A percentile compares a stretch with the other conserved stretches of the same genome.
Evolutionary conservation across 2,888 invertebrate genomes (phyloP).

Genomic region (Cybosia mesomella): DNA sequence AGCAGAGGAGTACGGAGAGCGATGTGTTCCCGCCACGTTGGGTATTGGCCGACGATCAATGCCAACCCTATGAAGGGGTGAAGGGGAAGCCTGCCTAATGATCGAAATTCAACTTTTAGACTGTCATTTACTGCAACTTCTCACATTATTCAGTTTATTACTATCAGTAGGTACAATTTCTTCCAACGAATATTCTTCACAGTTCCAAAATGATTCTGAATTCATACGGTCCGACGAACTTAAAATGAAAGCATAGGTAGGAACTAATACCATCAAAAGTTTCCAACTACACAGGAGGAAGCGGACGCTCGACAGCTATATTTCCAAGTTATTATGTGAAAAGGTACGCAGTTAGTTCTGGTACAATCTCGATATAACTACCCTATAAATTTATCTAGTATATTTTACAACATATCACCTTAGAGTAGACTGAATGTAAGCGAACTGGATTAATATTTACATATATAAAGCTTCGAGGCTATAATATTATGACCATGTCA

Average conservation of each 20-base stretch:
- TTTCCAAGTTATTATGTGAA: conserved; percentile 64
- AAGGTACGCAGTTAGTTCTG: conserved; percentile 56
- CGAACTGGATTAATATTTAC: conserved; percentile 21
- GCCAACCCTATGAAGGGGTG: no score
- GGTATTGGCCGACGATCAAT: no score
- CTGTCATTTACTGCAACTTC: conserved; percentile 16
- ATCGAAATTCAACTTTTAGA: conserved; percentile 37
- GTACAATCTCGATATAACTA: conserved; percentile 46
- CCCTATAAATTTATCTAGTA: conserved; percentile 24
- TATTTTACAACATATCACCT: conserved; percentile 6
- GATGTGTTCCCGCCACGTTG: no score
- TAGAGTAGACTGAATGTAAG: conserved; percentile 4
- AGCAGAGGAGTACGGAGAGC: no score
- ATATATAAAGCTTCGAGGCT: conserved; percentile 27
- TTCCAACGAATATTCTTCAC: conserved; percentile 1
- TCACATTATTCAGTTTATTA: neutral
- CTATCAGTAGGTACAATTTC: neutral
- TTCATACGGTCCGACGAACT: conserved; percentile 23
- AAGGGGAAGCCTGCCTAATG: no score
- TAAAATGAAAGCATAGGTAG: conserved; percentile 46
- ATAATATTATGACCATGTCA: conserved; percentile 26
- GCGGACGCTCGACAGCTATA: conserved; percentile 54
- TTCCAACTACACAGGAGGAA: conserved; percentile 53
- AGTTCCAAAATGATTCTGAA: conserved; percentile 19
- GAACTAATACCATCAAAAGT: conserved; percentile 62